Conservation (phyloP, 2,888 invertebrate genomes). For the Trichopria drosophilae region DNA sequence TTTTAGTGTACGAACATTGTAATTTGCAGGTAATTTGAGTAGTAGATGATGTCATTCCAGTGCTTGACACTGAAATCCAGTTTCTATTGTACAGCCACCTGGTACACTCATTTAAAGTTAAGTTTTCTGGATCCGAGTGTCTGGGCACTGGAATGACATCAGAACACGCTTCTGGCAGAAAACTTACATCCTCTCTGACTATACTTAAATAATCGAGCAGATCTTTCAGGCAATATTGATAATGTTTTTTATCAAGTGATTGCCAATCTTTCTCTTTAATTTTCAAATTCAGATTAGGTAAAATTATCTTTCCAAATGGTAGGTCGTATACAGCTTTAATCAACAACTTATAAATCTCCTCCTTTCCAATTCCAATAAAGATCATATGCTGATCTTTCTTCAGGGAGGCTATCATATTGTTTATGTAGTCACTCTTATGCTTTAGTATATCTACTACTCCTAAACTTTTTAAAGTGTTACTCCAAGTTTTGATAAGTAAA, state of each 20-base stretch:
- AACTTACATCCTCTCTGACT: constrained; percentile 11
- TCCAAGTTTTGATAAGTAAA: constrained; percentile 11
- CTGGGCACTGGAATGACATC: constrained; percentile 7
- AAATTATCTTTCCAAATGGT: constrained; percentile 16
- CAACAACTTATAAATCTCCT: constrained; percentile 14
- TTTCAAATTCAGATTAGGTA: constrained; percentile 17
- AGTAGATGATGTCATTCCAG: no score
- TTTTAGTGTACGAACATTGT: constrained; percentile 12
- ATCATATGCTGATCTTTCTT: constrained; percentile 16
- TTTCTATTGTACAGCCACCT: constrained; percentile 15
- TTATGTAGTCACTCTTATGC: constrained; percentile 18
- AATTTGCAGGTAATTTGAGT: constrained; percentile 17
- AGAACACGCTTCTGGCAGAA: constrained; percentile 15
- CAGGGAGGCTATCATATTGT: constrained; percentile 16
- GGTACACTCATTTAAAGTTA: constrained; percentile 14
- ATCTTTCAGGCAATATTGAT: constrained; percentile 17
- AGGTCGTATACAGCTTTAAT: constrained; percentile 15
- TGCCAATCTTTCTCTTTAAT: constrained; percentile 14
- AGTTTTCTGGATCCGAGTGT: no score
- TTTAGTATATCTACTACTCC: constrained; percentile 15
- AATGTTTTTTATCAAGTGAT: constrained; percentile 16
- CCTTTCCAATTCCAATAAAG: constrained; percentile 18
- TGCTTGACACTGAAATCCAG: no score
- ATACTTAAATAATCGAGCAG: constrained; percentile 13
- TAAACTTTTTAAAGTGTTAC: constrained; percentile 15